Percentiles rank a stretch among this genome's conserved stretches.
phyloP scores from a whole-genome alignment of 2,888 invertebrate species.

The Argyresthia goedartella region DNA sequence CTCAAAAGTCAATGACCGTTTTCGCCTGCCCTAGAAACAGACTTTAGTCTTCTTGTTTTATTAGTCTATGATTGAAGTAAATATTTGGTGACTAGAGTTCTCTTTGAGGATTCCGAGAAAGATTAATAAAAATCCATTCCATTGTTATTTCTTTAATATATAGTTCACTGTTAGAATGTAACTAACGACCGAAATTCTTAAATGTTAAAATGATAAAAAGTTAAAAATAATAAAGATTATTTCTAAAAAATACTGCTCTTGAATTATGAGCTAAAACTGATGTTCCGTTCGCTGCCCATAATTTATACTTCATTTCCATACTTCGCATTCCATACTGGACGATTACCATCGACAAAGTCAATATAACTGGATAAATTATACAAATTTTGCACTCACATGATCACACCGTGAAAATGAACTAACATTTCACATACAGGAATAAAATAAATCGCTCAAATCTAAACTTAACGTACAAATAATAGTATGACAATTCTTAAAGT shows the following conservation, averaged over 20 bases:
- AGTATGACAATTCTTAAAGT: conserved; percentile 1
- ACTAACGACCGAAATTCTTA: conserved; percentile 68
- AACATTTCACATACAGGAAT: conserved; percentile 65
- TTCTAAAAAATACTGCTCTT: conserved; percentile 69
- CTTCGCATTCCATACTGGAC: background rate
- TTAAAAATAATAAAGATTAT: conserved; percentile 47
- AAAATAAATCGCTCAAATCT: conserved; percentile 16
- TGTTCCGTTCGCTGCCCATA: conserved; percentile 54
- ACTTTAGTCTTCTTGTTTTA: too few relatives aligned
- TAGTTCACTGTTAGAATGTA: conserved; percentile 70
- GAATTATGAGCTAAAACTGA: conserved; percentile 56
- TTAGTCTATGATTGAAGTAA: background rate
- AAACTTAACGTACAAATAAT: conserved; percentile 3
- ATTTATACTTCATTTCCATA: conserved; percentile 14
- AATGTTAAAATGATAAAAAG: conserved; percentile 58
- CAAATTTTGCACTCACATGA: conserved; percentile 67
- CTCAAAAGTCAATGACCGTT: too few relatives aligned
- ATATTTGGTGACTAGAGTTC: background rate
- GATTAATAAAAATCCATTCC: conserved; percentile 26
- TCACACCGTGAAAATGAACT: conserved; percentile 65
- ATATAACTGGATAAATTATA: conserved; percentile 50
- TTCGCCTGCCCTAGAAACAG: too few relatives aligned
- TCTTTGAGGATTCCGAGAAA: conserved; percentile 29
- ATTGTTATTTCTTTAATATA: conserved; percentile 70
- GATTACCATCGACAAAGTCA: conserved; percentile 30